Evolutionary conservation across 2,797 vertebrate genomes (phyloP).

Genomic region (Danio choprae): DNA sequence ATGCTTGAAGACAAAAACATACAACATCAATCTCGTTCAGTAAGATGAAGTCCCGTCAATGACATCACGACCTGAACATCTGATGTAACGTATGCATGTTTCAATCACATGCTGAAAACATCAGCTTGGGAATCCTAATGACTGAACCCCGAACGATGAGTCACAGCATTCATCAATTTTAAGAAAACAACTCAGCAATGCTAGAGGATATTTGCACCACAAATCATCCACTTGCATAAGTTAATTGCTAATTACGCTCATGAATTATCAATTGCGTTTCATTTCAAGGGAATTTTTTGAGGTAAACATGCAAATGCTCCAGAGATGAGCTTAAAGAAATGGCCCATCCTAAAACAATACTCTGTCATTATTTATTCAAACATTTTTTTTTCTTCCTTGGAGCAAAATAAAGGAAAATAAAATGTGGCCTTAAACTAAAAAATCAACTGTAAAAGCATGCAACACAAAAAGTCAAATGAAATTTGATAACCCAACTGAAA

Average conservation of each 20-base stretch:
- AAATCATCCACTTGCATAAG: conserved; percentile 38
- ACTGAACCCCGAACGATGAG: conserved; percentile 37
- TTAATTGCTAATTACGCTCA: conserved; percentile 36
- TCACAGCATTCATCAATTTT: conserved; percentile 44
- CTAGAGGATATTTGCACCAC: conserved; percentile 49
- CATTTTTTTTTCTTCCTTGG: background rate
- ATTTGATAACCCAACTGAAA: background rate
- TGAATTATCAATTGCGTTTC: conserved; percentile 32
- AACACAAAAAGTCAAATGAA: background rate
- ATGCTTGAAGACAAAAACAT: background rate
- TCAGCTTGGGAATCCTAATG: conserved; percentile 30
- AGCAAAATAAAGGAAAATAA: background rate
- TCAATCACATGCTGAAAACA: conserved; percentile 16
- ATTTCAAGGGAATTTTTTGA: background rate
- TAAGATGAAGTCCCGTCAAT: background rate
- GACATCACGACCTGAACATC: background rate
- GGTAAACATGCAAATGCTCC: background rate
- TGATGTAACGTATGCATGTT: conserved; percentile 6
- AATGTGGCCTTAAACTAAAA: background rate
- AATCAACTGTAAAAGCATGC: background rate
- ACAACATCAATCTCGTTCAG: background rate
- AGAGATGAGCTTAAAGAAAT: conserved; percentile 3
- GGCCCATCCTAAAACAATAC: background rate
- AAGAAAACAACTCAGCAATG: conserved; percentile 22
- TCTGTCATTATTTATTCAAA: background rate